phyloP scores from a whole-genome alignment of 37 sponge, comb jelly and placozoan species.

The Cliona cf. orientalis region DNA sequence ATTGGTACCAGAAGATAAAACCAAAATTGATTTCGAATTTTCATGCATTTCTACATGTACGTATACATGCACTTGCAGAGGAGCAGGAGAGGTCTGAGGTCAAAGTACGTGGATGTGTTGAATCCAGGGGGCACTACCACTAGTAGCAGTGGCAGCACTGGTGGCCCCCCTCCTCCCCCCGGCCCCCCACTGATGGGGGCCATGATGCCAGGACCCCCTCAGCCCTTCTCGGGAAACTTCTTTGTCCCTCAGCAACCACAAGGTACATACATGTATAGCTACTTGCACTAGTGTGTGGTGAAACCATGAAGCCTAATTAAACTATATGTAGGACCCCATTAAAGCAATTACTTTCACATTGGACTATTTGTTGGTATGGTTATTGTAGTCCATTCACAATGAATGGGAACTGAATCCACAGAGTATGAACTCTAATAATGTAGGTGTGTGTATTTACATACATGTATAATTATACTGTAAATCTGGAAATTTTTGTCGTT shows the following conservation, averaged over 20 bases:
- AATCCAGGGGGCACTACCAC: conserved; percentile 26
- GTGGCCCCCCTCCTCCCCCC: conserved; percentile 20
- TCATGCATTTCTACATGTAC: too few relatives aligned
- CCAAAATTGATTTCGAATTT: too few relatives aligned
- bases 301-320: not conserved
- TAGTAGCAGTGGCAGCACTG: not conserved
- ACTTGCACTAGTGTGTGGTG: not conserved
- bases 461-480: too few relatives aligned
- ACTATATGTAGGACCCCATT: not conserved
- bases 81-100: conserved; percentile 21
- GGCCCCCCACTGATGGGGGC: conserved; percentile 3
- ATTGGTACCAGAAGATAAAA: too few relatives aligned
- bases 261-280: conserved; percentile 23
- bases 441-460: not conserved
- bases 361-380: not conserved
- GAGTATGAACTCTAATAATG: not conserved
- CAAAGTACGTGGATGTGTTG: conserved; percentile 76
- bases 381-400: not conserved
- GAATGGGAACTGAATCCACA: not conserved
- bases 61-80: not conserved
- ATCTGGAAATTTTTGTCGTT: too few relatives aligned
- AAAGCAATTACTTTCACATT: not conserved
- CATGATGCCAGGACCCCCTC: not conserved
- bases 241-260: conserved; percentile 52
- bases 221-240: conserved; percentile 44